phyloP scores from a whole-genome alignment of 1,140 invertebrate species.

The Triops longicaudatus region DNA sequence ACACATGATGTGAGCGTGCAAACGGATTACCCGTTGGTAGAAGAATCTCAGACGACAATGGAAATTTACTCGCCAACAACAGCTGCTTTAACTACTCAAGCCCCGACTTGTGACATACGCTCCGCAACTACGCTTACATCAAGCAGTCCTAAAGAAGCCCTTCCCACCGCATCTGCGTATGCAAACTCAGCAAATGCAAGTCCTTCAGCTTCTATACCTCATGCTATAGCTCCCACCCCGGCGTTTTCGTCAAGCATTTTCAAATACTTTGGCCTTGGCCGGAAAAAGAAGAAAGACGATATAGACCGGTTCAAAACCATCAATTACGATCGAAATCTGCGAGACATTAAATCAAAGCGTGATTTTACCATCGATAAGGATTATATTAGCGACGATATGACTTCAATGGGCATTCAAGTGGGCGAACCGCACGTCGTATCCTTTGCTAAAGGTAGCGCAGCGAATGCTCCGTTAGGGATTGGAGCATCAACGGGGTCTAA shows the following conservation, averaged over 20 bases:
- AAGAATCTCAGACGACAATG: background rate
- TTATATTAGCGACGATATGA: background rate
- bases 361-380: conserved; percentile 20
- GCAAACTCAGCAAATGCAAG: conserved; percentile 28
- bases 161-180: conserved; percentile 26
- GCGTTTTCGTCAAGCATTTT: background rate
- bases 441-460: background rate
- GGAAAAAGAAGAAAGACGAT: conserved; percentile 67
- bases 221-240: background rate
- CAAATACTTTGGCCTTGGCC: conserved; percentile 64
- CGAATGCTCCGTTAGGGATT: background rate
- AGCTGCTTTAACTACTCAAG: conserved; percentile 25
- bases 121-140: conserved; percentile 13
- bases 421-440: conserved; percentile 30
- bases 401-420: conserved; percentile 31
- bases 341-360: conserved; percentile 71
- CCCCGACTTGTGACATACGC: conserved; percentile 19
- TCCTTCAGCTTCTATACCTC: background rate
- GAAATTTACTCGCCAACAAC: conserved; percentile 23
- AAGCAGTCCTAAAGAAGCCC: conserved; percentile 29
- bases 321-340: conserved; percentile 73
- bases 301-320: conserved; percentile 73
- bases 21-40: conserved; percentile 29
- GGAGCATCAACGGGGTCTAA: background rate
- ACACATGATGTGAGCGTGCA: conserved; percentile 26